These are phyloP conservation scores for Nasonia longicornis DNA, from an alignment of 1,140 invertebrate species.

Conservation along the genomic window DNA sequence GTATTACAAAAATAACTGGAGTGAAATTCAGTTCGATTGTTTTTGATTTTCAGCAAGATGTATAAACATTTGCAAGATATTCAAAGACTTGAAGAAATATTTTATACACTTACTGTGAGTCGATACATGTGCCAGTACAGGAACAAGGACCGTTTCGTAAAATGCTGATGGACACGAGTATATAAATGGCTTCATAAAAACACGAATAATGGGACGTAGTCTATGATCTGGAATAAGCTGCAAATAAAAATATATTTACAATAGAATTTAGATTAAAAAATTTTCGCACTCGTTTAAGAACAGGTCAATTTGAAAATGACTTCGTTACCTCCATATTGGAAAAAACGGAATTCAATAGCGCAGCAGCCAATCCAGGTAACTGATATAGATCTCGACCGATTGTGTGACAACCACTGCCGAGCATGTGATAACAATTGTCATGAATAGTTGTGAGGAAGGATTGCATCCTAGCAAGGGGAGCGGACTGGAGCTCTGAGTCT, in stretches of 20 bases:
- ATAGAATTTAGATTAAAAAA: conserved; percentile 37
- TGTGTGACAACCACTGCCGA: conserved; percentile 80
- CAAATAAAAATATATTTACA: conserved; percentile 42
- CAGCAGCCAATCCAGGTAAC: conserved; percentile 74
- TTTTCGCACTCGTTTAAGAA: not conserved
- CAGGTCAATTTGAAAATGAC: conserved; percentile 29
- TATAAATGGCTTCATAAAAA: conserved; percentile 88
- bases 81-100: not conserved
- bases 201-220: conserved; percentile 83
- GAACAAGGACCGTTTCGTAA: conserved; percentile 81
- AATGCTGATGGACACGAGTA: conserved; percentile 84
- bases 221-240: conserved; percentile 85
- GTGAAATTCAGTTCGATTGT: not conserved
- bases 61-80: not conserved
- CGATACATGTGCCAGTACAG: conserved; percentile 80
- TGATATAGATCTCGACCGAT: conserved; percentile 87
- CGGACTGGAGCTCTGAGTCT: conserved; percentile 66
- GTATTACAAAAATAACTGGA: not conserved
- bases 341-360: conserved; percentile 75
- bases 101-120: conserved; percentile 76
- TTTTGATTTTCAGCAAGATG: not conserved
- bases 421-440: conserved; percentile 82
- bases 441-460: conserved; percentile 78
- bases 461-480: conserved; percentile 84
- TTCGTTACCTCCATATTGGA: conserved; percentile 75